These are phyloP conservation scores for human (Homo sapiens) DNA, from an alignment of 2,113 vertebrate species.

Conservation along the genomic window GRCh38 chr13:25854001-25854500, in stretches of 20 bases:
- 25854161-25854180: not conserved
- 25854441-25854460: too few species aligned
- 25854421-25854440: too few species aligned
- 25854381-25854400: too few species aligned
- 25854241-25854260: not conserved
- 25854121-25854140: not conserved
- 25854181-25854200: not conserved
- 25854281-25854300: not conserved
- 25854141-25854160: not conserved
- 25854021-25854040: not conserved
- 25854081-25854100: not conserved
- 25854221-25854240: not conserved
- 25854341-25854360: too few species aligned
- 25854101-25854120: not conserved
- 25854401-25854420: too few species aligned
- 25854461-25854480: too few species aligned
- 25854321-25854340: not conserved
- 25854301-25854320: not conserved
- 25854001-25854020: not conserved
- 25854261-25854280: not conserved
- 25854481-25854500: too few species aligned
- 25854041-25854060: not conserved
- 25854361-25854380: too few species aligned
- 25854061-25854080: not conserved
- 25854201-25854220: not conserved